These are phyloP conservation scores for Amblyjoppa proteus DNA, from an alignment of 2,888 invertebrate genomes.

Conservation along the genomic window DNA sequence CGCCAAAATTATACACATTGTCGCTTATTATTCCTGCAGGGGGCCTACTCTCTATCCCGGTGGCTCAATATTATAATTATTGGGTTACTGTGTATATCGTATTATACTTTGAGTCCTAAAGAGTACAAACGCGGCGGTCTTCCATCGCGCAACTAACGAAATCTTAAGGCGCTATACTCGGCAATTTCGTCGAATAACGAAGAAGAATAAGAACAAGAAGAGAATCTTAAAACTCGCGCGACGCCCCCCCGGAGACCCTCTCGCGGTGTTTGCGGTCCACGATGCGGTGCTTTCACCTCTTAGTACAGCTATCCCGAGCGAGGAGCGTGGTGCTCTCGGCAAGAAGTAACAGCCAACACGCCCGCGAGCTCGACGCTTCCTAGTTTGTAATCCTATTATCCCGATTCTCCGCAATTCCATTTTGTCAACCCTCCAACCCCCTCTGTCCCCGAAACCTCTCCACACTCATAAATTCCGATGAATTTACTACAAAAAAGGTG, in stretches of 20 bases:
- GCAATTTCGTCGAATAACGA: constrained; percentile 58
- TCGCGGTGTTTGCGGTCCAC: constrained; percentile 68
- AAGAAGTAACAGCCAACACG: constrained; percentile 47
- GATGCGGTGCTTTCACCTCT: constrained; percentile 68
- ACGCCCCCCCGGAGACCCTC: constrained; percentile 15
- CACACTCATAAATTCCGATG: constrained; percentile 2
- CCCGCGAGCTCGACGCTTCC: constrained; percentile 56
- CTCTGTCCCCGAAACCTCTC: neutral
- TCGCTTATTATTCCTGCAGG: constrained; percentile 49
- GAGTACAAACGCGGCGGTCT: constrained; percentile 27
- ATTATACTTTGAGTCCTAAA: constrained; percentile 28
- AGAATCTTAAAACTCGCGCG: constrained; percentile 17
- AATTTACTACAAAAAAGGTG: neutral
- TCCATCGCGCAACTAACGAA: constrained; percentile 59
- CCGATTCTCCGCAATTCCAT: constrained; percentile 55
- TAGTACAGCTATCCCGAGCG: constrained; percentile 22
- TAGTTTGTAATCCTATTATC: constrained; percentile 63
- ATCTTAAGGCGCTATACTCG: constrained; percentile 34
- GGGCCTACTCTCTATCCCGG: neutral
- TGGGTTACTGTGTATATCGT: constrained; percentile 29
- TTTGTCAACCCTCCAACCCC: neutral
- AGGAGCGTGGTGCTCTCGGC: constrained; percentile 27
- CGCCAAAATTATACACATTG: constrained; percentile 52
- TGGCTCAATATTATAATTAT: constrained; percentile 61
- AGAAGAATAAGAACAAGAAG: constrained; percentile 14